Evolutionary conservation across 2,888 invertebrate species (phyloP).

Genomic region (Myathropa florea): DNA sequence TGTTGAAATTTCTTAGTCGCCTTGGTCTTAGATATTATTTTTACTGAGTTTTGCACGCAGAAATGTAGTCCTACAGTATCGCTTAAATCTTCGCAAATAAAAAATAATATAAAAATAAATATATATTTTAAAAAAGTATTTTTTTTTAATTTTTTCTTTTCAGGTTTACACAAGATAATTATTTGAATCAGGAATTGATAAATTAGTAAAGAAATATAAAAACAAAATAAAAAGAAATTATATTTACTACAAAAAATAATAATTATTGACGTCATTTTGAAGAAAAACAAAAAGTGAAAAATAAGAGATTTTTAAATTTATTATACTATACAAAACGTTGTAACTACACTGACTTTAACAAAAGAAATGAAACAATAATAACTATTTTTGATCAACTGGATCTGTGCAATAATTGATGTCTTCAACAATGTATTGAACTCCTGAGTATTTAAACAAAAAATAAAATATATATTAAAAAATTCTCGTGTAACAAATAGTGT

Average conservation of each 20-base stretch:
- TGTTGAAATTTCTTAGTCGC: too few species aligned
- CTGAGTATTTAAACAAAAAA: slow-evolving; percentile 31
- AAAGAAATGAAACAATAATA: slow-evolving; percentile 48
- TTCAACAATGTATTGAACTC: slow-evolving; percentile 71
- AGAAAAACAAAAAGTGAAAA: slow-evolving; percentile 15
- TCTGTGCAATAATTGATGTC: slow-evolving; percentile 71
- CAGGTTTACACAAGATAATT: slow-evolving; percentile 70
- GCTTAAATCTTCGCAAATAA: too few species aligned
- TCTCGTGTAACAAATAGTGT: neutral
- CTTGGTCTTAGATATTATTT: too few species aligned
- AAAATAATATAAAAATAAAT: too few species aligned
- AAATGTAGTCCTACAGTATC: too few species aligned
- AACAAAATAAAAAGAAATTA: slow-evolving; percentile 25
- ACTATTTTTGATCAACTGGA: slow-evolving; percentile 72
- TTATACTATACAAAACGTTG: slow-evolving; percentile 59
- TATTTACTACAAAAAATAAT: slow-evolving; percentile 35
- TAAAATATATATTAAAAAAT: neutral
- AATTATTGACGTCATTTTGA: slow-evolving; percentile 71
- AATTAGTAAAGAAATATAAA: slow-evolving; percentile 72
- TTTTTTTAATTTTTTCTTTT: slow-evolving; percentile 4
- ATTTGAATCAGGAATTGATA: slow-evolving; percentile 76
- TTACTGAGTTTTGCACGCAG: too few species aligned
- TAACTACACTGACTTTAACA: slow-evolving; percentile 64
- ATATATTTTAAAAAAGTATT: neutral
- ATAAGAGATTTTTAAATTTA: slow-evolving; percentile 74